Base-by-base conservation (phyloP, 1,140 invertebrate species). In the Armadillidium nasatum region DNA sequence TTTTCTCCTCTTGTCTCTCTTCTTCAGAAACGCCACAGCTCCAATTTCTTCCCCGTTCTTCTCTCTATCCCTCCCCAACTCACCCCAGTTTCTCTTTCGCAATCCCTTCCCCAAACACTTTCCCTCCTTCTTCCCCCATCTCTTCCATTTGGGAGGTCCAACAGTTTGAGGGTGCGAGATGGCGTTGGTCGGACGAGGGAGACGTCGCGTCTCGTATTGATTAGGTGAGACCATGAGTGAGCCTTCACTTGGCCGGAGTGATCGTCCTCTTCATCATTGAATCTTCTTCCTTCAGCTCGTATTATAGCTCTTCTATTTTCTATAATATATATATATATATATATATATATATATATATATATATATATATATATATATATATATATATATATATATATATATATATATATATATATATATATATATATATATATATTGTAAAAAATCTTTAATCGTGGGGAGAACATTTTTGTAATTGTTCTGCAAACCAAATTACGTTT, bases 281-380 rank as follows among this genome's bases (percentile, higher is more conserved):
- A 50, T 50, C 46, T 50, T 50, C 46, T 15, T 50, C 46, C 15
- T n/a, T n/a, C n/a, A n/a, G n/a, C 46, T 15, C 46, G 9, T 50
- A 10, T 50, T 15, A 50, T 50, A 50, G 15, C 46, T 50, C 15
- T 50, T 15, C 46, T 50, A 10, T 50, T 9, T 9, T 15, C 15
- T 15, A 9, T 10, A 10, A 50, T 50, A 50, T 50, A 50, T 50
- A 50, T 50, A 50, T 50, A 50, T 50, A 50, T 50, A 50, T 50
- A 50, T 50, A 50, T 50, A 50, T 50, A 50, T 50, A 50, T 50
- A 50, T 50, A 50, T 50, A 50, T 50, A 50, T 50, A 50, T 50
- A 50, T 50, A 50, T 50, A 50, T 50, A 50, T 50, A n/a, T 50
- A 50, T 50, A 15, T 9, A 10, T 50, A 50, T 9, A 9, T 15